Percentiles rank a stretch among this genome's conserved stretches.
Conservation (phyloP, 2,113 vertebrate species). For the Piliocolobus tephrosceles region DNA sequence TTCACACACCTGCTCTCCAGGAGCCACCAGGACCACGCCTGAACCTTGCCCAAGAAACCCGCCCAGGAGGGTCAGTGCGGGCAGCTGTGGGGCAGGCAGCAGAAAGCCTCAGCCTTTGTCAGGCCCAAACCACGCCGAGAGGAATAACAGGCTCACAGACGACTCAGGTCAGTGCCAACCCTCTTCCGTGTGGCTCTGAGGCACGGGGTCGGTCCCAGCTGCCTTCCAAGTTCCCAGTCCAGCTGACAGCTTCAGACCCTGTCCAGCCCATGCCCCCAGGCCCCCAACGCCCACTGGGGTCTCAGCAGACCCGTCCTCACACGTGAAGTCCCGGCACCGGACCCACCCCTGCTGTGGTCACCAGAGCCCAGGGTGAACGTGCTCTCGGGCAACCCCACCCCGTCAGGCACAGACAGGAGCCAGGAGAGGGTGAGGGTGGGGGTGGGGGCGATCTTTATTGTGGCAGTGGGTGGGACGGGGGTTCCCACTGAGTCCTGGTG, state of each 20-base stretch:
- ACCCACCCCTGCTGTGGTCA: not conserved
- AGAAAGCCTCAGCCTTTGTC: not conserved
- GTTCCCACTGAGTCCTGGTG: not conserved
- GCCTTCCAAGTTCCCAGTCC: not conserved
- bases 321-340: not conserved
- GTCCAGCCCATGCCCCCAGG: not conserved
- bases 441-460: conserved; percentile 39
- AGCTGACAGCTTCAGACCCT: not conserved
- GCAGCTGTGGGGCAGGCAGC: not conserved
- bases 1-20: not conserved
- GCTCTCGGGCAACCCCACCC: not conserved
- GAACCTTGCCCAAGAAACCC: not conserved
- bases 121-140: not conserved
- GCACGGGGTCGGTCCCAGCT: no score
- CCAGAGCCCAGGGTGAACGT: not conserved
- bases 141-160: not conserved
- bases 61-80: not conserved
- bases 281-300: not conserved
- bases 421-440: not conserved
- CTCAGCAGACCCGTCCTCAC: not conserved
- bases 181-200: not conserved
- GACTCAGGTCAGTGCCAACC: not conserved
- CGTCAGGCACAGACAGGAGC: not conserved
- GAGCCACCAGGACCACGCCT: no score
- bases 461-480: not conserved